Base-by-base conservation (phyloP, 2,113 vertebrate genomes). In the Balaeniceps rex region DNA sequence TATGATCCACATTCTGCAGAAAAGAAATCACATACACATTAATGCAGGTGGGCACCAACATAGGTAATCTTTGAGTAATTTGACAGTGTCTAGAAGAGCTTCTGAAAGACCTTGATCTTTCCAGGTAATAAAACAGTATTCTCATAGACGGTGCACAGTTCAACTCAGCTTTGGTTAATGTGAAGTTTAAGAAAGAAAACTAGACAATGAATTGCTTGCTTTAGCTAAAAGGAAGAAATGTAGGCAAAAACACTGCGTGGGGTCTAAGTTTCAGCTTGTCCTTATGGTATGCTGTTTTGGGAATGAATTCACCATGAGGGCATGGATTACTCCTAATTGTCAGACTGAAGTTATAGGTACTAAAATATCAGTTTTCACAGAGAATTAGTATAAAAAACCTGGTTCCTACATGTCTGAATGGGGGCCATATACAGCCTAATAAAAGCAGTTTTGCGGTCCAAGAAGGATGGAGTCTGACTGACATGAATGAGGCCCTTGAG, bases 331-430 rank as follows among this genome's bases (percentile, higher is more conserved):
- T 89, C 46, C 87, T 81, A 68, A 68, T 33, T 76, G 63, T 96
- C 87, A 90, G 68, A 52, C 49, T 74, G 58, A 94, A 85, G 31
- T 58, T 83, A 80, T 4, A 80, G 79, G 78, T 86, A 90, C 71
- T 90, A 83, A 88, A 92, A 83, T 92, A 94, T 70, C 90, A 77
- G 60, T 92, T 96, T 94, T 95, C 94, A 92, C 12, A 77, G 49
- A 88, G 12, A 63, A 87, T 33, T 1, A 42, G 28, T 34, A 38
- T 63, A 83, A 88, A 66, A 94, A 46, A 64, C 83, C 68, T 24
- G 7, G 58, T 84, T 95, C 55, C 83, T 93, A 34, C 68, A 68
- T 2, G 1, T 88, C 80, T 49, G 60, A 78, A 68, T 24, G 24
- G 34, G 44, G 55, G 44, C 47, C 60, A 44, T 10, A 63, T 51